Evolutionary conservation across 2,888 invertebrate genomes (phyloP), one percentile per base, ranked within the genome.

Genomic region (Scaptomyza tumidula): DNA sequence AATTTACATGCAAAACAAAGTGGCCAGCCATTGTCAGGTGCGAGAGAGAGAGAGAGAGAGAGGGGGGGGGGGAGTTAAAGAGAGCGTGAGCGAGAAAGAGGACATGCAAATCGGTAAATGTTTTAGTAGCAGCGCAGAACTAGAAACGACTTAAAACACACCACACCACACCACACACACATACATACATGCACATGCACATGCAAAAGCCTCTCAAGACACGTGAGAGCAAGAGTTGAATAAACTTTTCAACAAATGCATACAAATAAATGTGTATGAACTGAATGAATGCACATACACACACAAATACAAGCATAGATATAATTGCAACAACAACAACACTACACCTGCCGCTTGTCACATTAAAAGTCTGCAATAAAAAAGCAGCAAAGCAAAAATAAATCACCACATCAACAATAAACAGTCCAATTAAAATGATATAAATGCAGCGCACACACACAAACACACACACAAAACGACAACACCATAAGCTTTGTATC

Each of bases 201-300:
- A 63, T 14, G 33, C 44, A 49, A 55, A 53, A 52, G 57, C 43
- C 54, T 29, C 62, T 14, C 56, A 64, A 67, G 67, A 78, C 86
- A 80, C 77, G 79, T 86, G 84, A 83, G 86, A 86, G 86, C 69
- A 69, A 76, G 70, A 86, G 83, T 81, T 83, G 86, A 83, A 83
- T 83, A 83, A 83, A 86, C 83, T 75, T 79, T 86, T 61, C 67
- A 70, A 55, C 76, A 78, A 74, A 43, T 72, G 72, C 70, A 79
- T 50, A 50, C 54, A 66, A 49, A 66, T 44, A 59, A 14, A 49
- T 41, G 27, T 41, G 37, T 50, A 50, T 37, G 24, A 50, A 37
- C 37, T 37, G 49, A 49, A 49, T 35, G 24, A 50, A 29, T 10
- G 11, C 31, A 35, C 64, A 71, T 37, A 55, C 43, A 52, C 33